Conservation (phyloP, 2,888 invertebrate genomes). For the Drosophila nr. perissopoda region DNA sequence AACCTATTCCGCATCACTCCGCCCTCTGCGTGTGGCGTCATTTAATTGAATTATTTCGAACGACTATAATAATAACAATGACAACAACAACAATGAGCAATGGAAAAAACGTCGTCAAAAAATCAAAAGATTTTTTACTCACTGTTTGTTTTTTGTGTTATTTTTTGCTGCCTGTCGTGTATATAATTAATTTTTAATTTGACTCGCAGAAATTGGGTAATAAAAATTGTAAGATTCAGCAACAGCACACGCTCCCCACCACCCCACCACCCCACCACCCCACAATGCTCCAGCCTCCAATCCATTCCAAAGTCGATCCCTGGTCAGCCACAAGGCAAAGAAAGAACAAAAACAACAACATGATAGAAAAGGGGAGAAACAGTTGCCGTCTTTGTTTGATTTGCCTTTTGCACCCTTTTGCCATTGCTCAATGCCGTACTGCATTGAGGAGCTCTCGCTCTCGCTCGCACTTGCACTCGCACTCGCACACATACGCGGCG, state of each 20-base stretch:
- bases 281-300: background rate
- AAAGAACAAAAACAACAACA: slow-evolving; percentile 1
- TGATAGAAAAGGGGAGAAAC: slow-evolving; percentile 11
- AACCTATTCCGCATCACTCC: slow-evolving; percentile 40
- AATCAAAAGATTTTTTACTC: slow-evolving; percentile 70
- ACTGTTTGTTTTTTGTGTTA: slow-evolving; percentile 36
- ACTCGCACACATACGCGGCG: background rate
- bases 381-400: slow-evolving; percentile 56
- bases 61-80: slow-evolving; percentile 58
- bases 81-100: slow-evolving; percentile 28
- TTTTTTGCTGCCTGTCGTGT: slow-evolving; percentile 52
- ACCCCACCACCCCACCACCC: background rate
- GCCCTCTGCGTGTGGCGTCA: slow-evolving; percentile 68
- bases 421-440: slow-evolving; percentile 8
- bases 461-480: background rate
- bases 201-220: slow-evolving; percentile 75
- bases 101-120: slow-evolving; percentile 59
- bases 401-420: slow-evolving; percentile 56
- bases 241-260: slow-evolving; percentile 36
- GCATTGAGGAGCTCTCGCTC: slow-evolving; percentile 16
- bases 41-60: slow-evolving; percentile 78
- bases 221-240: slow-evolving; percentile 75
- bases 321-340: slow-evolving; percentile 53
- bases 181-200: slow-evolving; percentile 77
- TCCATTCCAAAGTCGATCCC: slow-evolving; percentile 13